A percentile compares a stretch with the other conserved stretches of the same genome.
Evolutionary conservation across 1,140 invertebrate species (phyloP).

Genomic region (Daktulosphaira vitifoliae): DNA sequence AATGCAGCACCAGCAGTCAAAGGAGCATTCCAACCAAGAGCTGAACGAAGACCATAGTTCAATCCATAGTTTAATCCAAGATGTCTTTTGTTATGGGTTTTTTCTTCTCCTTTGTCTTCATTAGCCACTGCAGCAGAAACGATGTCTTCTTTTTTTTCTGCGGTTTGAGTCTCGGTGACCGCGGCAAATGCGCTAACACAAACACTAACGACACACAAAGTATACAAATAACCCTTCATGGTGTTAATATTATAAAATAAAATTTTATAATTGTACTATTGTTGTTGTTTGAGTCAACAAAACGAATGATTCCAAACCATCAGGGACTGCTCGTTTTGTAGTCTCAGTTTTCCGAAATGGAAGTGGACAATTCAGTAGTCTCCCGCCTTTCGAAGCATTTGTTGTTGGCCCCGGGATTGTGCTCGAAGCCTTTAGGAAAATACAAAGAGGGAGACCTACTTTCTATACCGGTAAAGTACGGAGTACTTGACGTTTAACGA

Average conservation of each 20-base stretch:
- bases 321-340: constrained; percentile 13
- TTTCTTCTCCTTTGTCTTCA: constrained; percentile 13
- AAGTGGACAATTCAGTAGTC: constrained; percentile 2
- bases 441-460: constrained; percentile 12
- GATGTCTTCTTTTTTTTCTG: constrained; percentile 48
- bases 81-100: constrained; percentile 8
- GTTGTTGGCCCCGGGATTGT: neutral
- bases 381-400: neutral
- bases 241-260: neutral
- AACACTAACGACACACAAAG: constrained; percentile 2
- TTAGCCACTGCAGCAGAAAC: constrained; percentile 42
- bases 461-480: constrained; percentile 26
- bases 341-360: constrained; percentile 3
- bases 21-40: no score
- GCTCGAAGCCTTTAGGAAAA: neutral
- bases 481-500: constrained; percentile 1
- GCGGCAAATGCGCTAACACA: constrained; percentile 16
- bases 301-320: constrained; percentile 3
- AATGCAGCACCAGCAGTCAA: constrained; percentile 47
- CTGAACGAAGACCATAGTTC: neutral
- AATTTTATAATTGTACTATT: no score
- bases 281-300: no score
- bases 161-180: constrained; percentile 35
- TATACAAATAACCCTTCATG: constrained; percentile 13
- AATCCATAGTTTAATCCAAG: constrained; percentile 50